Conservation (phyloP, 1,140 invertebrate species). For the Tenebrio molitor region DNA sequence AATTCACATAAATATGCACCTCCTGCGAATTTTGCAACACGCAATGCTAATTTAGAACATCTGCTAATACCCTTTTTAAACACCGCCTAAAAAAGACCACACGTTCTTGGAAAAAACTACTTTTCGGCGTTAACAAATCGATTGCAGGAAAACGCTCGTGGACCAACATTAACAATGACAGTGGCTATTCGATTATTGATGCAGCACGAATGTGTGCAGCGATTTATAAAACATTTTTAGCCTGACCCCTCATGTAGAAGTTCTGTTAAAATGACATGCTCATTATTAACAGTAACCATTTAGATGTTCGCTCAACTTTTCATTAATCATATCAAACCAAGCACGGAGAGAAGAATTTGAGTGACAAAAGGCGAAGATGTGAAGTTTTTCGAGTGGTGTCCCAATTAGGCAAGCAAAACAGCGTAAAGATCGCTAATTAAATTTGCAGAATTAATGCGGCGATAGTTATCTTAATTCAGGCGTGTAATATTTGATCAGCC, state of each 20-base stretch:
- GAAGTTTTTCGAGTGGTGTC: no score
- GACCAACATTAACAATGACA: neutral
- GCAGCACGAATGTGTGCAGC: neutral
- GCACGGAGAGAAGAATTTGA: no score
- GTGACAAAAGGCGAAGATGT: no score
- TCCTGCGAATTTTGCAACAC: slow-evolving; percentile 50
- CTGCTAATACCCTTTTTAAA: slow-evolving; percentile 9
- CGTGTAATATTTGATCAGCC: neutral
- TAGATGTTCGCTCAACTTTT: neutral
- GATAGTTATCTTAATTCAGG: neutral
- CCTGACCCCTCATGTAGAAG: neutral
- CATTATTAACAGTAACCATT: slow-evolving; percentile 8
- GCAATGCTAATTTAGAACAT: slow-evolving; percentile 49
- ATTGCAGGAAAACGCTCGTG: neutral
- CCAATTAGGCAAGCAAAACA: no score
- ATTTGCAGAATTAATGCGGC: neutral
- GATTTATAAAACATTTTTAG: neutral
- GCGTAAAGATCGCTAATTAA: neutral
- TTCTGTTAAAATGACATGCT: slow-evolving; percentile 4
- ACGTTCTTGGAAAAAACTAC: no score
- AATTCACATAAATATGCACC: slow-evolving; percentile 44
- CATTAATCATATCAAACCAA: slow-evolving; percentile 6
- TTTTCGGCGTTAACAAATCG: no score
- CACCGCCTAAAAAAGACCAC: neutral
- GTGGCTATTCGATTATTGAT: slow-evolving; percentile 1